phyloP scores from a whole-genome alignment of 1,140 invertebrate genomes.

The Papilio aristodemus region DNA sequence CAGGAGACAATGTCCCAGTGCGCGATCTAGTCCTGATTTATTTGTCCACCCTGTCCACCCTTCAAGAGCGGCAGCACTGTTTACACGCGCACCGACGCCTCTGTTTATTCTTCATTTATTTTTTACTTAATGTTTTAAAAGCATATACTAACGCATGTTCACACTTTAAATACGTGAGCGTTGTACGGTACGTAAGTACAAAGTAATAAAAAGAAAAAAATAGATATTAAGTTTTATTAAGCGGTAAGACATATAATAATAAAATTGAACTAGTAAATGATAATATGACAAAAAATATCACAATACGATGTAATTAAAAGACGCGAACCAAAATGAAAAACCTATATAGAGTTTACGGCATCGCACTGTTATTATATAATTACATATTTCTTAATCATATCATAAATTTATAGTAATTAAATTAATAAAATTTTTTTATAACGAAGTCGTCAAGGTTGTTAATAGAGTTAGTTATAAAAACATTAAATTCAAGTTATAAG shows the following conservation, averaged over 20 bases:
- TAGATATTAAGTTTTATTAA: no score
- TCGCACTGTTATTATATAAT: no score
- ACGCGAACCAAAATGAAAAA: no score
- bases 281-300: no score
- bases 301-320: no score
- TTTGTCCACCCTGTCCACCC: constrained; percentile 44
- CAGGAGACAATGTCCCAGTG: constrained; percentile 50
- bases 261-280: no score
- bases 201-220: background rate
- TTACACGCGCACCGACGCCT: constrained; percentile 51
- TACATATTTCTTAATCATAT: no score
- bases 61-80: constrained; percentile 42
- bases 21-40: constrained; percentile 61
- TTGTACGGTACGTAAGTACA: no score
- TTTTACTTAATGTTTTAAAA: constrained; percentile 54
- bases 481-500: background rate
- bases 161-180: constrained; percentile 8
- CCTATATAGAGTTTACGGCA: no score
- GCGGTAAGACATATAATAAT: no score
- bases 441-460: background rate
- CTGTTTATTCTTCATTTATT: constrained; percentile 69
- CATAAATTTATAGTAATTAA: no score
- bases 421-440: no score
- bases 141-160: constrained; percentile 31
- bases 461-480: background rate